These are phyloP conservation scores for Abscondita cerata DNA, from an alignment of 2,888 invertebrate species.

Conservation along the genomic window DNA sequence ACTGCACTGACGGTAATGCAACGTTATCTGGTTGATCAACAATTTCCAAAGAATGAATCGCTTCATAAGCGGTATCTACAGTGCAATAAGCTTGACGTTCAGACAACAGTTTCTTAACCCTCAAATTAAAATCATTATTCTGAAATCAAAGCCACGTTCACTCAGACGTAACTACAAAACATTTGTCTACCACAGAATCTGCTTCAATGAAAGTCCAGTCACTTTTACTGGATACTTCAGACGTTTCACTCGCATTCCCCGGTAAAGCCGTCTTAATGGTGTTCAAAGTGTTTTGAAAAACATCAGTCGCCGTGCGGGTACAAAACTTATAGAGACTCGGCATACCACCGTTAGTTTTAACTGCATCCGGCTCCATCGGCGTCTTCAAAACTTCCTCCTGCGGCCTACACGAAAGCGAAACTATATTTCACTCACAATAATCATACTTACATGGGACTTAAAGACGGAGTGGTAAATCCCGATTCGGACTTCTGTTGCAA, in stretches of 20 bases:
- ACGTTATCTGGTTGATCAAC: conserved; percentile 21
- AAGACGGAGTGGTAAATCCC: conserved; percentile 54
- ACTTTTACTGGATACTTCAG: conserved; percentile 51
- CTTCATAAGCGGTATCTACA: conserved; percentile 68
- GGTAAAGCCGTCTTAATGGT: conserved; percentile 75
- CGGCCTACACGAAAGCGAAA: conserved; percentile 31
- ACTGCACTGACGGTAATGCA: conserved; percentile 19
- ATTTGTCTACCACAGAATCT: conserved; percentile 54
- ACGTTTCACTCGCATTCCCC: conserved; percentile 59
- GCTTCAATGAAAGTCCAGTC: conserved; percentile 61
- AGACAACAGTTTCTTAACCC: conserved; percentile 62
- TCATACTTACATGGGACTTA: conserved; percentile 55
- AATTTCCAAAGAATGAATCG: conserved; percentile 45
- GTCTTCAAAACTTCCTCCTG: conserved; percentile 39
- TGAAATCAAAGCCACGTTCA: too few relatives aligned
- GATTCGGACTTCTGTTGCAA: conserved; percentile 65
- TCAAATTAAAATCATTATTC: conserved; percentile 57
- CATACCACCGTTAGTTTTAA: conserved; percentile 55
- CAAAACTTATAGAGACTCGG: conserved; percentile 67
- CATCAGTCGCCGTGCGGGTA: conserved; percentile 79
- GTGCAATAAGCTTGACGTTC: conserved; percentile 65
- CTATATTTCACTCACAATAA: neutral
- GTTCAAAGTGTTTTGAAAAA: conserved; percentile 73
- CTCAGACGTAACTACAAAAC: too few relatives aligned
- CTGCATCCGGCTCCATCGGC: conserved; percentile 43